Percentiles rank a stretch among this genome's conserved stretches.
phyloP scores from a whole-genome alignment of 2,888 invertebrate genomes.

The Noctua fimbriata region DNA sequence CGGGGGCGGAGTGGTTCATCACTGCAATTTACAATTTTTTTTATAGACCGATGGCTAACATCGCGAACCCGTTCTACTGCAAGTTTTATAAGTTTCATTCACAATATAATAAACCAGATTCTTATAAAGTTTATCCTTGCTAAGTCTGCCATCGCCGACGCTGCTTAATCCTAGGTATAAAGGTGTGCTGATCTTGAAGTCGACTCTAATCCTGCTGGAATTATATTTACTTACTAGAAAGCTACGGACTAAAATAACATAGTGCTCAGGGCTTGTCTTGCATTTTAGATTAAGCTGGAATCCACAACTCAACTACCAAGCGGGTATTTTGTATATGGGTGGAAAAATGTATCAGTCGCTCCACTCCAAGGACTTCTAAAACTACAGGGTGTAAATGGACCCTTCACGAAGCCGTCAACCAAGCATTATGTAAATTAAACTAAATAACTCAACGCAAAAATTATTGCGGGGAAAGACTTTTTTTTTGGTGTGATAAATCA shows the following conservation, averaged over 20 bases:
- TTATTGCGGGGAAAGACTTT: no score
- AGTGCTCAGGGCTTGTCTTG: neutral
- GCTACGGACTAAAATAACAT: neutral
- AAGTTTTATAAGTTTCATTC: constrained; percentile 1
- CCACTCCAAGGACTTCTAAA: neutral
- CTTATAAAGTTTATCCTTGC: constrained; percentile 8
- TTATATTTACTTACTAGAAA: constrained; percentile 11
- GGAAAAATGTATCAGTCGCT: neutral
- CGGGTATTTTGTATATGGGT: neutral
- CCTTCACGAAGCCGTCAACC: no score
- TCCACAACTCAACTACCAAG: neutral
- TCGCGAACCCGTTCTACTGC: neutral
- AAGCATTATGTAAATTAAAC: no score
- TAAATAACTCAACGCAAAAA: no score
- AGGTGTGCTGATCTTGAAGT: neutral
- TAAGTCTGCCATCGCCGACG: neutral
- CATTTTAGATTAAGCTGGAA: neutral
- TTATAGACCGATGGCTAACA: no score
- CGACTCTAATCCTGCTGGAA: constrained; percentile 7
- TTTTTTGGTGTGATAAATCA: no score
- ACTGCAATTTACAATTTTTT: no score
- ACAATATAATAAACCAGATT: neutral
- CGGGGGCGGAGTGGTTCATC: no score
- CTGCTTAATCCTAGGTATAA: constrained; percentile 11
- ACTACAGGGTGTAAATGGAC: neutral